Evolutionary conservation across 2,113 vertebrate genomes (phyloP).

Genomic region (Zapornia atra): DNA sequence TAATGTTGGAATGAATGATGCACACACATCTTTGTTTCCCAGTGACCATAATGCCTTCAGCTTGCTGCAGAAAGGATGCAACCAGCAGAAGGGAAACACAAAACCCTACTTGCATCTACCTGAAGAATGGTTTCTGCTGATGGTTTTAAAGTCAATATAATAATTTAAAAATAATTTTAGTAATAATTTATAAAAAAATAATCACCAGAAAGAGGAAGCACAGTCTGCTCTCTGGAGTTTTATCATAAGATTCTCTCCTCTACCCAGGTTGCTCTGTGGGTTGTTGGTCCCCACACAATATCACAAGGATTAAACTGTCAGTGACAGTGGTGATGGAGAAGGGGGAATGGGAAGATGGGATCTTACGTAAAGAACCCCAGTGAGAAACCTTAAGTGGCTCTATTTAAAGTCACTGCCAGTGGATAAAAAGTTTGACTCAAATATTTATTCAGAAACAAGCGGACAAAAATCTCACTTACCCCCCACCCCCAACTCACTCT

Average conservation of each 20-base stretch:
- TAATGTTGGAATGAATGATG: not conserved
- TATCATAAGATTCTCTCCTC: not conserved
- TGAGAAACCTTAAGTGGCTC: not conserved
- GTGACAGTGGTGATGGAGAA: not conserved
- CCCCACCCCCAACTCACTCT: not conserved
- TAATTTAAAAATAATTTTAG: not conserved
- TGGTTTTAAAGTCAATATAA: not conserved
- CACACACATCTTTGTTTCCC: rapidly evolving
- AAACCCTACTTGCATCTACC: not conserved
- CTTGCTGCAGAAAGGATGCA: not conserved
- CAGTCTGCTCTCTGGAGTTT: not conserved
- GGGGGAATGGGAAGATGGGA: not conserved
- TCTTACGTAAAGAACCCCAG: not conserved
- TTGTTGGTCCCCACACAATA: not conserved
- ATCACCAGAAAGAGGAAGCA: not conserved
- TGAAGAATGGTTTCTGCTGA: not conserved
- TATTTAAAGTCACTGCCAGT: not conserved
- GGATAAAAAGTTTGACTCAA: not conserved
- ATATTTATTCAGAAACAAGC: not conserved
- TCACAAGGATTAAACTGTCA: not conserved
- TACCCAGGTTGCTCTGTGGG: not conserved
- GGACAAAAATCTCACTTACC: not conserved
- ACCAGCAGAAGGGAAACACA: not conserved
- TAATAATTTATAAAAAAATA: not conserved
- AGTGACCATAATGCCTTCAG: not conserved